Percentiles rank a stretch among this genome's conserved stretches.
Conservation (phyloP, 2,113 vertebrate genomes). For the Protomyctophum bolini region DNA sequence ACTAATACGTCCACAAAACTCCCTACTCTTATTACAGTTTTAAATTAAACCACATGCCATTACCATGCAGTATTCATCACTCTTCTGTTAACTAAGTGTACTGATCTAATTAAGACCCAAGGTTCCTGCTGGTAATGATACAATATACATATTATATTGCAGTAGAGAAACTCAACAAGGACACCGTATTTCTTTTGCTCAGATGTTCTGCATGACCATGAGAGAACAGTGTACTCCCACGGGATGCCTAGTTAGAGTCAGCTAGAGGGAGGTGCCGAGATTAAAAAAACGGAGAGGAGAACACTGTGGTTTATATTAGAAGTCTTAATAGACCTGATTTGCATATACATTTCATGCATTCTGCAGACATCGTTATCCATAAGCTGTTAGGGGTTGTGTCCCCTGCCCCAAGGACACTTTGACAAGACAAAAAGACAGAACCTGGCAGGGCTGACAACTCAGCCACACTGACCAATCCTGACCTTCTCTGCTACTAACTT, state of each 20-base stretch:
- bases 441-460: too few species aligned
- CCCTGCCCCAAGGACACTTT: too few species aligned
- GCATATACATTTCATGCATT: too few species aligned
- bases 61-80: slow-evolving; percentile 10
- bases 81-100: background rate
- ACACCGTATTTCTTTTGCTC: slow-evolving; percentile 46
- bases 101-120: slow-evolving; percentile 34
- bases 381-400: too few species aligned
- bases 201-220: slow-evolving; percentile 43
- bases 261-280: slow-evolving; percentile 26
- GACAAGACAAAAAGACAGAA: too few species aligned
- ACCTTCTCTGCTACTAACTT: background rate
- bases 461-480: too few species aligned
- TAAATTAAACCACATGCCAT: background rate
- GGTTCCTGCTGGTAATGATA: slow-evolving; percentile 47
- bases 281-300: slow-evolving; percentile 19
- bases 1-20: background rate
- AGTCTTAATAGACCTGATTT: slow-evolving; percentile 37
- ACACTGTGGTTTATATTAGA: slow-evolving; percentile 46
- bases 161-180: slow-evolving; percentile 42
- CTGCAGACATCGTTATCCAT: too few species aligned
- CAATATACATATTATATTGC: slow-evolving; percentile 30
- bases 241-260: slow-evolving; percentile 26
- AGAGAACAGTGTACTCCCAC: slow-evolving; percentile 47
- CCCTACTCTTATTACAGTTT: slow-evolving; percentile 18